A percentile compares a stretch with the other conserved stretches of the same genome.
These are phyloP conservation scores for Rhinophrynus dorsalis DNA, from an alignment of 2,797 vertebrate genomes.

Conservation along the genomic window DNA sequence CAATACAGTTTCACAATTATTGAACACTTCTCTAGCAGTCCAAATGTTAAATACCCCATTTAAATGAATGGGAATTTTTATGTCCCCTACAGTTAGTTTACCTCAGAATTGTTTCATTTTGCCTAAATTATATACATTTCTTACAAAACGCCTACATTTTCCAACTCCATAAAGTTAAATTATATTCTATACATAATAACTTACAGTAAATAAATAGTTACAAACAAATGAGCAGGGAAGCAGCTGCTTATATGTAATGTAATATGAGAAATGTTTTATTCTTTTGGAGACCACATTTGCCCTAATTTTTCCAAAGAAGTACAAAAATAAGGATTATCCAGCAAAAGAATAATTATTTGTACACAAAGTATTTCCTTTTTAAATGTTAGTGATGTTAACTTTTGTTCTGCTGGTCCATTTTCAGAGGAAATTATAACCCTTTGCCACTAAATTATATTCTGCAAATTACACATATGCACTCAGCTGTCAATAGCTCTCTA, in stretches of 20 bases:
- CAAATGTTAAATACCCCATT: no score
- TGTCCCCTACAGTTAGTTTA: no score
- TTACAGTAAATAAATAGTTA: neutral
- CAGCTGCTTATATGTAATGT: neutral
- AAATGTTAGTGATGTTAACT: constrained; percentile 20
- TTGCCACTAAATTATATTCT: constrained; percentile 39
- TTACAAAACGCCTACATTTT: neutral
- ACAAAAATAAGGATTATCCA: neutral
- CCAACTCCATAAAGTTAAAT: neutral
- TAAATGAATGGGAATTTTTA: no score
- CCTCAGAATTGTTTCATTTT: no score
- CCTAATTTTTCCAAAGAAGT: neutral
- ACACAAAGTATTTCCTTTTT: constrained; percentile 11
- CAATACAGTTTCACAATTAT: no score
- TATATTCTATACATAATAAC: neutral
- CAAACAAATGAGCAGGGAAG: neutral
- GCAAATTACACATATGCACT: constrained; percentile 35
- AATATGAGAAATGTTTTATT: neutral
- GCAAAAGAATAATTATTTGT: constrained; percentile 22
- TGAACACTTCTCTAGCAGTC: no score
- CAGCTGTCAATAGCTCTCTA: constrained; percentile 32
- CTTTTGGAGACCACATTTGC: neutral
- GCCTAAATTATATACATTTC: no score
- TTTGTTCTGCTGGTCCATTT: constrained; percentile 32
- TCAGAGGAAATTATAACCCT: constrained; percentile 37